Conservation (phyloP, 2,113 vertebrate genomes). For the Megaptera novaeangliae region DNA sequence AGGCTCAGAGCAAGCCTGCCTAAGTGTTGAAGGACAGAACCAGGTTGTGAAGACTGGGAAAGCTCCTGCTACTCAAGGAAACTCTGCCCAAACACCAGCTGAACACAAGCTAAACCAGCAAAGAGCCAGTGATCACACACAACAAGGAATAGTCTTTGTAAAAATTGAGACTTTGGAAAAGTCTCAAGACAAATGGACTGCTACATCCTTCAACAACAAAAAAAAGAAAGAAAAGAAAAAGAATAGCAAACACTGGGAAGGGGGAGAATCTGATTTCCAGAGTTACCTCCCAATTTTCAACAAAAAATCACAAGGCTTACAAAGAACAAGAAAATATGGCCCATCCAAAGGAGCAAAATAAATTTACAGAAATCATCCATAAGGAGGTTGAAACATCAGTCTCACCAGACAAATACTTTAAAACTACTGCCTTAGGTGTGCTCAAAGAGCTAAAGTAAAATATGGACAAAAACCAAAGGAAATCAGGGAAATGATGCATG, state of each 20-base stretch:
- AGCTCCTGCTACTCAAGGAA: neutral
- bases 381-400: neutral
- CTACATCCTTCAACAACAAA: neutral
- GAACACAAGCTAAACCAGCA: neutral
- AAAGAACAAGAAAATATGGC: neutral
- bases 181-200: neutral
- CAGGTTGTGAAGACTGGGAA: neutral
- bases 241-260: too few relatives aligned
- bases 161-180: neutral
- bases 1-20: neutral
- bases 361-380: neutral
- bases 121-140: neutral
- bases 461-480: neutral
- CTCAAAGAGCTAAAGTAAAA: neutral
- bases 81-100: neutral
- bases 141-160: neutral
- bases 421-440: neutral
- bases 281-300: neutral
- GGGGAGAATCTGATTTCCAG: neutral
- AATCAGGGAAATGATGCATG: accelerated
- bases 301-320: neutral
- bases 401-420: neutral
- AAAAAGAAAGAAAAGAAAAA: too few relatives aligned
- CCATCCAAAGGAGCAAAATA: neutral
- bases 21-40: accelerated